Conservation (phyloP, 2,113 vertebrate species). For the Tautogolabrus adspersus region DNA sequence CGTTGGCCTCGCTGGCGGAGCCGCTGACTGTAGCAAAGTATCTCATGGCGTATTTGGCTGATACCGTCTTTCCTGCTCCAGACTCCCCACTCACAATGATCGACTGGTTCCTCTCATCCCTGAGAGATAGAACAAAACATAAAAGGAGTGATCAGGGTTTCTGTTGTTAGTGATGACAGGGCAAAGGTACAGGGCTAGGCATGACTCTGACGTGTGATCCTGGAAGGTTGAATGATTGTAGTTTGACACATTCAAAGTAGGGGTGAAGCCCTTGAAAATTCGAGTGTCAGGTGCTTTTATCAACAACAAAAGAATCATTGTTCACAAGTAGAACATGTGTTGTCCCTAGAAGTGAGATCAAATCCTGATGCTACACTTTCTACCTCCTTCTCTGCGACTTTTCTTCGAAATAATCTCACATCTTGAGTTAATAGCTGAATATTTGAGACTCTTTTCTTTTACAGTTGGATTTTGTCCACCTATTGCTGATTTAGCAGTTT, state of each 20-base stretch:
- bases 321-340: constrained; percentile 10
- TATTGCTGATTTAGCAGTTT: no score
- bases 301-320: neutral
- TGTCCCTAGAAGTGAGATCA: neutral
- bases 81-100: constrained; percentile 99
- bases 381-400: neutral
- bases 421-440: neutral
- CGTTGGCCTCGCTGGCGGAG: constrained; percentile 94
- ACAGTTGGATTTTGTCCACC: neutral
- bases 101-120: constrained; percentile 97
- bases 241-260: constrained; percentile 6
- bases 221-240: neutral
- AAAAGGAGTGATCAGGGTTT: neutral
- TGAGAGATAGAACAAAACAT: constrained; percentile 54
- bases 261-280: neutral
- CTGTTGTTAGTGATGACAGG: neutral
- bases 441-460: neutral
- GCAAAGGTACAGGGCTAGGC: neutral
- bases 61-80: constrained; percentile 97
- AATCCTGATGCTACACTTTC: neutral
- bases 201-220: neutral
- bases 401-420: neutral
- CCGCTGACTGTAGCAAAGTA: constrained; percentile 98
- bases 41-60: constrained; percentile 98
- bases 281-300: constrained; percentile 2